Base-by-base conservation (phyloP, 2,888 invertebrate species). In the Julus scanicus region DNA sequence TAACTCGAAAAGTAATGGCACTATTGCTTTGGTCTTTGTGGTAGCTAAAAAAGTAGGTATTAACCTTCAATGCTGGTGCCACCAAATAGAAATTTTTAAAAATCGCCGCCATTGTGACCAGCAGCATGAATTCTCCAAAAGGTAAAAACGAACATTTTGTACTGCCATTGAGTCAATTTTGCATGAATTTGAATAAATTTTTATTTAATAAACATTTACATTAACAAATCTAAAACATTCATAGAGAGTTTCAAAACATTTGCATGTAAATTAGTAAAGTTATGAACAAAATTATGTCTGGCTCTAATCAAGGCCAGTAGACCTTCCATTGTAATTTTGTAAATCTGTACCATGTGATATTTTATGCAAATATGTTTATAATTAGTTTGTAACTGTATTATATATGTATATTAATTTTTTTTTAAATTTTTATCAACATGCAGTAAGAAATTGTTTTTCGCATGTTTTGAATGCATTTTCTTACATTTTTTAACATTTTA, bases 11-110 rank as follows among this genome's bases (percentile, higher is more conserved):
- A 63, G 20, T 63, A 63, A 63, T 63, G 63, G 63, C 63, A n/a
- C 63, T 63, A 63, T 63, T 63, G 63, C 63, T n/a, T n/a, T 63
- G 63, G n/a, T 63, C n/a, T 63, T 63, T 63, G 20, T 6, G n/a
- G 1, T 1, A 63, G 20, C 3, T 63, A n/a, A 3, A 20, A 1
- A n/a, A 63, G 63, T 6, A 63, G 63, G 63, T 6, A 5, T n/a
- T n/a, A 63, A 20, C n/a, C 63, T 63, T 20, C 3, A 20, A n/a
- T 20, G 1, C 17, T 63, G 20, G 63, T 17, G 3, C 57, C 57
- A 1, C 17, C 57, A 15, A 57, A 4, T 15, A 15, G 57, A 57
- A 5, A 8, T 15, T 57, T 57, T 11, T 2, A 17, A 15, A 63
- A 63, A 20, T 20, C 5, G 4, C 1, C 8, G n/a, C 63, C 2